Evolutionary conservation across 2,797 vertebrate species (phyloP), one percentile per base, ranked within the genome.

Genomic region (Momotus momota): DNA sequence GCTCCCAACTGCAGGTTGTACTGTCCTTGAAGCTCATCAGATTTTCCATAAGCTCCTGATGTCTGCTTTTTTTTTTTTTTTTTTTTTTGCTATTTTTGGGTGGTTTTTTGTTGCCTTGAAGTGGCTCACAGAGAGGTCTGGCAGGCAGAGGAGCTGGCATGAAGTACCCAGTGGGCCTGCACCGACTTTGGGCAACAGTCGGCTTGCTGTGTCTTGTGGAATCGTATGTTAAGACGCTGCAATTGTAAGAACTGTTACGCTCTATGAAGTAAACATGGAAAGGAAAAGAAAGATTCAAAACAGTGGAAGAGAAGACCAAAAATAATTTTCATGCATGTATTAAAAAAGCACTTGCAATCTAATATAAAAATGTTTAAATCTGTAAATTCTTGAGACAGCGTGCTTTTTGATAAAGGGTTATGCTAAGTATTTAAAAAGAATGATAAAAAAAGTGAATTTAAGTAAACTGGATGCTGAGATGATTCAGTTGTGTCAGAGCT

Each of bases 71-170:
- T 48, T n/a, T n/a, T n/a, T n/a, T n/a, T 35, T 35, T 35, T 35
- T 35, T 35, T 35, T 35, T 35, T 35, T 69, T 73, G 46, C 72
- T 71, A 21, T 73, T 96, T 95, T 93, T 57, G 82, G n/a, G 54
- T 60, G 71, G 35, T 92, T 90, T 93, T 81, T 54, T 88, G 26
- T 85, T 92, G 88, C 55, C 29, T 5, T 81, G 77, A 86, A 92
- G 62, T 86, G 73, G 90, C 94, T 95, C n/a, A 12, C 46, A 27
- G 64, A 91, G 69, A 86, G 77, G 29, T 84, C 86, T 96, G 94
- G 88, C 77, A 88, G 45, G 67, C 61, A 38, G 22, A 31, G 12
- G 45, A 82, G 77, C 55, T 92, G 89, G 75, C 67, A 15, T 15
- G 17, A 52, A 38, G 69, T 35, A 27, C 6, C 18, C 64, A 49